phyloP scores from a whole-genome alignment of 2,888 invertebrate genomes.

The Elegia similella region DNA sequence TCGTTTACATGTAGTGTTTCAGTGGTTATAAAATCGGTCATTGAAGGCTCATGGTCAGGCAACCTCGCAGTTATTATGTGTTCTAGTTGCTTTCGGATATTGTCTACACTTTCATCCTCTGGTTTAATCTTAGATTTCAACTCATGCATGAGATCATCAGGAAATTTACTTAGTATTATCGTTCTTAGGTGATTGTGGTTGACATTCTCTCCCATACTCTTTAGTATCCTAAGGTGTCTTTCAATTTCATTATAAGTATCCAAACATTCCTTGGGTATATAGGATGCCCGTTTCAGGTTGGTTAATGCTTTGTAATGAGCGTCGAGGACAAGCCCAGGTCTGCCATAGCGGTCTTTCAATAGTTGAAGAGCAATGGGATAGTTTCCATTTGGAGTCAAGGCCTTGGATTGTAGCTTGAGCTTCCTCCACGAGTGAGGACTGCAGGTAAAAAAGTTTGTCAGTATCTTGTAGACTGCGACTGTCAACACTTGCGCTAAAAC shows the following conservation, averaged over 20 bases:
- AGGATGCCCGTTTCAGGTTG: constrained; percentile 19
- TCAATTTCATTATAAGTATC: constrained; percentile 27
- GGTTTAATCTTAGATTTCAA: background rate
- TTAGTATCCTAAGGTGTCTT: constrained; percentile 29
- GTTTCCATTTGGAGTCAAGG: constrained; percentile 26
- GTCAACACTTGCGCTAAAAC: constrained; percentile 30
- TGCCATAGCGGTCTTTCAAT: constrained; percentile 19
- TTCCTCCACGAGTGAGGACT: constrained; percentile 23
- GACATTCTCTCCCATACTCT: constrained; percentile 30
- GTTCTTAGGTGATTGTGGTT: constrained; percentile 26
- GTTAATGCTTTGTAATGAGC: constrained; percentile 27
- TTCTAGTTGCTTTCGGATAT: constrained; percentile 1
- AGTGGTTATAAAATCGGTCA: no score
- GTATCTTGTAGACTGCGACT: no score
- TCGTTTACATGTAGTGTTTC: no score
- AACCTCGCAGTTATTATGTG: constrained; percentile 8
- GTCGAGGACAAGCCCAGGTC: constrained; percentile 19
- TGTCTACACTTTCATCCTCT: background rate
- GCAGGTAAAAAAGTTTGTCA: constrained; percentile 31
- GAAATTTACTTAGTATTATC: constrained; percentile 19
- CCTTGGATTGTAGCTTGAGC: constrained; percentile 26
- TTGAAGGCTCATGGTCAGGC: no score
- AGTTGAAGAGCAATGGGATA: constrained; percentile 19
- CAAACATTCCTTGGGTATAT: constrained; percentile 16
- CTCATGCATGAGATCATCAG: constrained; percentile 13